A percentile compares a stretch with the other conserved stretches of the same genome.
Conservation (phyloP, 2,888 invertebrate genomes). For the Mesoligia furuncula region DNA sequence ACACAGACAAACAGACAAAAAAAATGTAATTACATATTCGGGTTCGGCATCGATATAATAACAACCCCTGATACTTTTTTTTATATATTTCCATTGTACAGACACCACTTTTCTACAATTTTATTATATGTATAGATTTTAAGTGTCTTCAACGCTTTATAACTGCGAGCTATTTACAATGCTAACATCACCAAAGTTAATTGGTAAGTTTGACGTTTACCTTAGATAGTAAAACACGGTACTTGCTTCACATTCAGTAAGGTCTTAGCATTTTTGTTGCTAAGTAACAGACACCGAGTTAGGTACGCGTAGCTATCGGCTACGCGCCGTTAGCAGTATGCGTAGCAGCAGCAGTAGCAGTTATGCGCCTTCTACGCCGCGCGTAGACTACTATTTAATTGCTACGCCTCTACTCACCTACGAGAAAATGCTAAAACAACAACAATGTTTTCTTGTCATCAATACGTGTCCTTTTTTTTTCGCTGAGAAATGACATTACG, state of each 20-base stretch:
- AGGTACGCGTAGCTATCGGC: background rate
- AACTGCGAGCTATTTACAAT: conserved; percentile 22
- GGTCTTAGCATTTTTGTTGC: background rate
- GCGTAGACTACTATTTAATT: background rate
- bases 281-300: too few species aligned
- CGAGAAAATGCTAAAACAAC: background rate
- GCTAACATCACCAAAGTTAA: conserved; percentile 23
- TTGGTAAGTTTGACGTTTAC: background rate
- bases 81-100: too few species aligned
- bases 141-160: conserved; percentile 9
- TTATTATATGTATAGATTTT: too few species aligned
- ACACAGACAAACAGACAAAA: too few species aligned
- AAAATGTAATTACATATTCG: too few species aligned
- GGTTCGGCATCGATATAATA: too few species aligned
- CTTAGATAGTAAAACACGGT: background rate
- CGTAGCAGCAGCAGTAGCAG: too few species aligned
- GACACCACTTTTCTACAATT: too few species aligned
- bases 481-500: too few species aligned
- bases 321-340: too few species aligned
- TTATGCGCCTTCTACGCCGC: background rate
- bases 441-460: background rate
- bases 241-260: background rate
- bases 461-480: background rate
- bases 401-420: background rate
- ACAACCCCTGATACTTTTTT: too few species aligned